Evolutionary conservation across 1,140 invertebrate genomes (phyloP).

Genomic region (Atopsyche davidsoni): DNA sequence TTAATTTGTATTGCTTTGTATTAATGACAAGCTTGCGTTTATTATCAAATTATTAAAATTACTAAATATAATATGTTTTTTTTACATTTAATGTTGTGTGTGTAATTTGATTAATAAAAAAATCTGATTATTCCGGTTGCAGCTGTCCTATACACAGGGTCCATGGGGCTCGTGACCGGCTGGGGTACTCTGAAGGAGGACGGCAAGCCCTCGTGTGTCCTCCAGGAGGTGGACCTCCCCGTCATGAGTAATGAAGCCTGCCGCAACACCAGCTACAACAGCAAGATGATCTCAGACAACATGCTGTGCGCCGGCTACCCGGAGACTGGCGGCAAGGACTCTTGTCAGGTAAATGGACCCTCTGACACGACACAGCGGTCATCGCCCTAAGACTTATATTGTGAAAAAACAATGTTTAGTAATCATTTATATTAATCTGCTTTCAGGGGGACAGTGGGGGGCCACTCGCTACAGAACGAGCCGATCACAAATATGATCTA

Average conservation of each 20-base stretch:
- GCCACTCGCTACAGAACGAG: constrained; percentile 67
- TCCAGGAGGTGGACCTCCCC: constrained; percentile 77
- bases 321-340: constrained; percentile 69
- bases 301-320: constrained; percentile 81
- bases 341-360: constrained; percentile 72
- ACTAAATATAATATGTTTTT: too few relatives aligned
- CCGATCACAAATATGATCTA: constrained; percentile 68
- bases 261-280: constrained; percentile 68
- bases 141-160: constrained; percentile 64
- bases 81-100: too few relatives aligned
- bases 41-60: too few relatives aligned
- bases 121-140: too few relatives aligned
- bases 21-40: too few relatives aligned
- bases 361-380: too few relatives aligned
- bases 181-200: constrained; percentile 81
- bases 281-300: constrained; percentile 75
- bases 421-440: too few relatives aligned
- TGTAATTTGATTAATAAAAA: too few relatives aligned
- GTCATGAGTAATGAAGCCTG: constrained; percentile 73
- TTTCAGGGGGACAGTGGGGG: constrained; percentile 85
- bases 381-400: too few relatives aligned
- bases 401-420: too few relatives aligned
- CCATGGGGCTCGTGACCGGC: constrained; percentile 66
- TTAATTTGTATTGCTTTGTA: too few relatives aligned
- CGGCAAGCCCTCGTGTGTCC: constrained; percentile 70